A percentile compares a stretch with the other conserved stretches of the same genome.
Conservation (phyloP, 2,888 invertebrate species). For the Chymomyza caudatula region DNA sequence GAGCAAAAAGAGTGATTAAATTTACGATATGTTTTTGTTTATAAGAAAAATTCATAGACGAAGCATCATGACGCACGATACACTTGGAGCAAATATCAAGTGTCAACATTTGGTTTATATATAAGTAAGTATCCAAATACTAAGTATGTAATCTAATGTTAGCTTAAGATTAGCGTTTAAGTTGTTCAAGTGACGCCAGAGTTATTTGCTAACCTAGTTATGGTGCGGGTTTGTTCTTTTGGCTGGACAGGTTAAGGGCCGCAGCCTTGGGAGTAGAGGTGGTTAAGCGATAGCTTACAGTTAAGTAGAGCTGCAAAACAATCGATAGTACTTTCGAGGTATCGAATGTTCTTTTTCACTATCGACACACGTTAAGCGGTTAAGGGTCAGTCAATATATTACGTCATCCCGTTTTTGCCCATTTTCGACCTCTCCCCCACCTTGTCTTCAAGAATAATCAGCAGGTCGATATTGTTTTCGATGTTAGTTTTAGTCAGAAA, state of each 20-base stretch:
- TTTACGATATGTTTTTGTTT: not conserved
- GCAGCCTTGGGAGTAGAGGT: not conserved
- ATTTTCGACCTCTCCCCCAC: too few species aligned
- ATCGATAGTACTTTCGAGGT: too few species aligned
- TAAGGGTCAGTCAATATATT: too few species aligned
- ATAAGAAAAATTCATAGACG: constrained; percentile 3
- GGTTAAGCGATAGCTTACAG: not conserved
- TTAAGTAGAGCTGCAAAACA: too few species aligned
- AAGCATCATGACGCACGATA: constrained; percentile 30
- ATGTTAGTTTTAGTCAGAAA: too few species aligned
- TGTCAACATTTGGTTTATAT: constrained; percentile 38
- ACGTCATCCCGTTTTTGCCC: too few species aligned
- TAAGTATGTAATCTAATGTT: constrained; percentile 7
- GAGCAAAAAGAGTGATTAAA: constrained; percentile 6
- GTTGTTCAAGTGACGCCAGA: constrained; percentile 32
- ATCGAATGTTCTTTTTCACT: too few species aligned
- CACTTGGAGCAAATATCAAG: constrained; percentile 37
- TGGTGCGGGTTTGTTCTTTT: not conserved
- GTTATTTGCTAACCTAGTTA: constrained; percentile 43
- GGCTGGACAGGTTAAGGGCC: too few species aligned
- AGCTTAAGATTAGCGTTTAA: constrained; percentile 30
- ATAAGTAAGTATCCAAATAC: not conserved
- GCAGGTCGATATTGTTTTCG: too few species aligned
- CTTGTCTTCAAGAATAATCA: too few species aligned
- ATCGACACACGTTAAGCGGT: too few species aligned